Evolutionary conservation across 2,888 invertebrate species (phyloP).

Genomic region (Rhagonycha fulva): DNA sequence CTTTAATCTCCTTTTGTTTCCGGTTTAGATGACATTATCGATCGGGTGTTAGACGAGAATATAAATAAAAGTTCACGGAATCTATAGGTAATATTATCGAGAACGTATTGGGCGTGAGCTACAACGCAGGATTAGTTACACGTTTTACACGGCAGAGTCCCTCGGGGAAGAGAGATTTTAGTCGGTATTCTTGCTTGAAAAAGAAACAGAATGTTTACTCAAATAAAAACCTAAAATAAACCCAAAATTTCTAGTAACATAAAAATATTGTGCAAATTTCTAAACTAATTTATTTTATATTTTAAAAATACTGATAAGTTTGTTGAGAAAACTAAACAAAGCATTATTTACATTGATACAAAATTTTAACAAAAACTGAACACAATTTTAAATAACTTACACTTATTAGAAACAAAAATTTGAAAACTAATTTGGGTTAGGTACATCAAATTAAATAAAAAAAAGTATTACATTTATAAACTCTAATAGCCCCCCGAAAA

Average conservation of each 20-base stretch:
- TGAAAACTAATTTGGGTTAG: not conserved
- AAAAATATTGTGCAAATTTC: not conserved
- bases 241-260: not conserved
- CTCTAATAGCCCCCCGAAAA: slow-evolving; percentile 34
- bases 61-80: too few relatives aligned
- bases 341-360: not conserved
- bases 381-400: not conserved
- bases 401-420: not conserved
- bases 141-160: too few relatives aligned
- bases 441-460: not conserved
- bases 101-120: too few relatives aligned
- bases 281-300: not conserved
- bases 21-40: too few relatives aligned
- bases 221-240: too few relatives aligned
- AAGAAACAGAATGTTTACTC: too few relatives aligned
- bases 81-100: too few relatives aligned
- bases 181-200: too few relatives aligned
- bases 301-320: not conserved
- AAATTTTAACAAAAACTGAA: not conserved
- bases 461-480: not conserved
- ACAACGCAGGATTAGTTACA: too few relatives aligned
- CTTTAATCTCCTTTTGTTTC: too few relatives aligned
- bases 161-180: too few relatives aligned
- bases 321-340: not conserved
- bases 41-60: too few relatives aligned